A percentile compares a stretch with the other conserved stretches of the same genome.
phyloP scores from a whole-genome alignment of 2,113 vertebrate genomes.

The Crotalus tigris region DNA sequence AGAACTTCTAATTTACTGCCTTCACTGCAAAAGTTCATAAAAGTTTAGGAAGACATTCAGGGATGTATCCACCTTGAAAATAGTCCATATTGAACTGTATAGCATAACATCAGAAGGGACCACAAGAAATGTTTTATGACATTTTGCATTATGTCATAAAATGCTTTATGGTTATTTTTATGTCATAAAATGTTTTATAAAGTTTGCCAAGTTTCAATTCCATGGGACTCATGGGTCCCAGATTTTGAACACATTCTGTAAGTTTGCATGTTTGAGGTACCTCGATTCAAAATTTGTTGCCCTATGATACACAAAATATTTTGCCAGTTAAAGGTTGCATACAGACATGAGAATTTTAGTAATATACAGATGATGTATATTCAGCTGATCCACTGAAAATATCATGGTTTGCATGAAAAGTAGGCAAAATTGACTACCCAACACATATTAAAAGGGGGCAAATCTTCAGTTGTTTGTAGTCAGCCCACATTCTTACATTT shows the following conservation, averaged over 20 bases:
- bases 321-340: background rate
- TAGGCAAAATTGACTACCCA: background rate
- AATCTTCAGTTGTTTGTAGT: background rate
- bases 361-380: background rate
- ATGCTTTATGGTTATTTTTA: background rate
- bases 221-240: background rate
- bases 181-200: background rate
- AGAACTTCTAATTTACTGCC: background rate
- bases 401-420: background rate
- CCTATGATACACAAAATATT: background rate
- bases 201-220: background rate
- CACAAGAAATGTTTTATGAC: background rate
- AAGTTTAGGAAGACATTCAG: background rate
- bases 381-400: background rate
- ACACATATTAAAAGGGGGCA: background rate
- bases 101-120: background rate
- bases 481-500: background rate
- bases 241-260: background rate
- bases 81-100: background rate
- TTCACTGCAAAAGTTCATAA: background rate
- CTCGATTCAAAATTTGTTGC: background rate
- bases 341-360: background rate
- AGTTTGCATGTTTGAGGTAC: background rate
- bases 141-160: background rate
- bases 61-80: background rate